Evolutionary conservation across 2,888 invertebrate species (phyloP).

Genomic region (Eilema sororculum): DNA sequence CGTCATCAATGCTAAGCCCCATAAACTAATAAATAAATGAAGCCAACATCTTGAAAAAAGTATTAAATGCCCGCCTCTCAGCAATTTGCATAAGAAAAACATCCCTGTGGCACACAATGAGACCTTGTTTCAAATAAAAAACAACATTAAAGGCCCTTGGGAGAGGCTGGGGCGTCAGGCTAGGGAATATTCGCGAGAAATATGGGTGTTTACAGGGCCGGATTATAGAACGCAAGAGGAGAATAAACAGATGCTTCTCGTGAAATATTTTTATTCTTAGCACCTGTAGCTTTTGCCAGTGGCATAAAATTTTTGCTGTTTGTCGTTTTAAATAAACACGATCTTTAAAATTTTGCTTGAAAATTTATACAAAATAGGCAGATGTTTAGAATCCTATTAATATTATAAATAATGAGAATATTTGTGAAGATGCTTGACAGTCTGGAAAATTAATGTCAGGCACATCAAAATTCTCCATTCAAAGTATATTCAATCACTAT

Average conservation of each 20-base stretch:
- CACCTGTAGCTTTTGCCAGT: conserved; percentile 37
- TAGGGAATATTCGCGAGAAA: conserved; percentile 41
- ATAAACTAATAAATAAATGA: conserved; percentile 33
- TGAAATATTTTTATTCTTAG: conserved; percentile 40
- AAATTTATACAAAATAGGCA: background rate
- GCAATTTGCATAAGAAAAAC: conserved; percentile 59
- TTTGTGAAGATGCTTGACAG: too few relatives aligned
- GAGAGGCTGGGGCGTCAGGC: conserved; percentile 31
- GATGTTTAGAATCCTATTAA: too few relatives aligned
- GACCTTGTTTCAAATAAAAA: conserved; percentile 44
- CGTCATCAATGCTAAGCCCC: background rate
- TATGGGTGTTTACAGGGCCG: conserved; percentile 47
- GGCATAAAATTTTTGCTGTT: conserved; percentile 25
- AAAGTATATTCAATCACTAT: background rate
- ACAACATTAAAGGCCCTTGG: conserved; percentile 32
- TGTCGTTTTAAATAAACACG: conserved; percentile 13
- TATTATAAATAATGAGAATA: too few relatives aligned
- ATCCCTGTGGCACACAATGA: conserved; percentile 36
- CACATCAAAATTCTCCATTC: background rate
- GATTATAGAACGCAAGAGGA: conserved; percentile 33
- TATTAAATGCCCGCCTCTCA: conserved; percentile 45
- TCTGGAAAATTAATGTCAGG: too few relatives aligned
- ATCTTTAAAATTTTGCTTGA: background rate
- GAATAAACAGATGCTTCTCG: conserved; percentile 35
- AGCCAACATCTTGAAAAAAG: conserved; percentile 38